A percentile compares a stretch with the other conserved stretches of the same genome.
phyloP scores from a whole-genome alignment of 2,797 vertebrate species.

The Xerus rutilus region DNA sequence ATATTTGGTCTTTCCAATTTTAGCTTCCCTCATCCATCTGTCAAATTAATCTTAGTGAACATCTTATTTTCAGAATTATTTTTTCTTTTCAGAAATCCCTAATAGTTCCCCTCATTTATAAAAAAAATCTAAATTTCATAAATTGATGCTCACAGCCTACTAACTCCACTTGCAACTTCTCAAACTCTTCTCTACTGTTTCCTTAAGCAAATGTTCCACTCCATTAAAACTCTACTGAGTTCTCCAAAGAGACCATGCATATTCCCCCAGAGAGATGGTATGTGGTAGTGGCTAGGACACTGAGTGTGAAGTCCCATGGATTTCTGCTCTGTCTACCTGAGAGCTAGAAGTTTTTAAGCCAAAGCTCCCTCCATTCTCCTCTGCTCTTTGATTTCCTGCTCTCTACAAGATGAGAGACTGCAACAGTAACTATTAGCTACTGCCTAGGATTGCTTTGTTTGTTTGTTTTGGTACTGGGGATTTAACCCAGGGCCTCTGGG shows the following conservation, averaged over 20 bases:
- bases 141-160: not conserved
- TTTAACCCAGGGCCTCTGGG: no score
- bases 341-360: not conserved
- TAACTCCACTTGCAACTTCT: not conserved
- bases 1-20: not conserved
- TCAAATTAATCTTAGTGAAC: conserved; percentile 56
- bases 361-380: not conserved
- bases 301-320: not conserved
- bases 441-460: not conserved
- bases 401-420: not conserved
- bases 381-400: not conserved
- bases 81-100: conserved; percentile 36
- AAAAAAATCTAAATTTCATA: conserved; percentile 6
- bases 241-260: not conserved
- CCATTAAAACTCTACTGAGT: not conserved
- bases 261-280: not conserved
- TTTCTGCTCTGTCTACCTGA: not conserved
- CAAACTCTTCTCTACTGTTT: not conserved
- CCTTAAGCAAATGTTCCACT: not conserved
- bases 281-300: not conserved
- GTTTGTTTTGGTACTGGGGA: no score
- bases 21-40: not conserved
- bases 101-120: not conserved
- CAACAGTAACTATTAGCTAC: not conserved
- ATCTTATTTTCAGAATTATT: conserved; percentile 35